Base-by-base conservation (phyloP, 2,888 invertebrate genomes). In the Lottia gigantea region DNA sequence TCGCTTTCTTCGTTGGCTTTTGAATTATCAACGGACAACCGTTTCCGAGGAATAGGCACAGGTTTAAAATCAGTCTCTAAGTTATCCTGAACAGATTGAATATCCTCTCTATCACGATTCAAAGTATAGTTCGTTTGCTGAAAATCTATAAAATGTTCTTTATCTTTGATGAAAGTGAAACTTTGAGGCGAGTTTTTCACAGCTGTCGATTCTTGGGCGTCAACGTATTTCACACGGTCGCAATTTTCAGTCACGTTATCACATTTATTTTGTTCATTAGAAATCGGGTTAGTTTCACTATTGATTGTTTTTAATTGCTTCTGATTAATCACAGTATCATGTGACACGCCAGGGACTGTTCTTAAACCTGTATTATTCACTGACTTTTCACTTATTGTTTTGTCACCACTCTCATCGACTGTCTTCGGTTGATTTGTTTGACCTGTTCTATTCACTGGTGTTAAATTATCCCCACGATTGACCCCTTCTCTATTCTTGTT, bases 111-210 rank as follows among this genome's bases (percentile, higher is more conserved):
- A 15, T 47, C 66, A 31, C 61, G 23, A 25, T 62, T 47, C 62
- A 66, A 61, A 16, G 66, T 70, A 23, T 55, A 63, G 46, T 62
- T 46, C 31, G 66, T 68, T 19, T 68, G 62, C n/a, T 73, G 67
- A 40, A 63, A 71, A 45, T 71, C 66, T 11, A 62, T 49, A 62
- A 47, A 66, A 26, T 73, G 71, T 6, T 67, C 65, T 61, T 71
- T 67, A 63, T 63, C 68, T 3, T 66, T 40, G 14, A 66, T 61
- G 46, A 73, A 71, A n/a, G 67, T 71, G 62, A 68, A 73, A 8
- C 73, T 68, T 64, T 63, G 46, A 1, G 73, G 73, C n/a, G 63
- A 68, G 16, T 46, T 46, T 47, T 73, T 68, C 26, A 71, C 62
- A 6, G 68, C 73, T 45, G 63, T 66, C 26, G 73, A 73, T 14